Conservation (phyloP, 2,797 vertebrate genomes). For the Gobionotothen gibberifrons region DNA sequence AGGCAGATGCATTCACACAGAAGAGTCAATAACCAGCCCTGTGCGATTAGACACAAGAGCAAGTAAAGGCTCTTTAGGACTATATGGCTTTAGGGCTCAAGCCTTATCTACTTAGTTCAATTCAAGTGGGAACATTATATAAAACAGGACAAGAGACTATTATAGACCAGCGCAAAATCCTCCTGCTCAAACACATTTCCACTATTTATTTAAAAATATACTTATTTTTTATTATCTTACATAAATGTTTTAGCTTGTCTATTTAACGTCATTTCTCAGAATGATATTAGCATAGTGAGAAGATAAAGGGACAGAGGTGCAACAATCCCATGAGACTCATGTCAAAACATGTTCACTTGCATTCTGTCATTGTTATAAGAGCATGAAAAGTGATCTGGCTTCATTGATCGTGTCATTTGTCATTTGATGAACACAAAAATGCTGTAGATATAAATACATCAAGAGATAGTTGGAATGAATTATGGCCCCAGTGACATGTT, state of each 20-base stretch:
- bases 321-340: constrained; percentile 48
- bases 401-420: constrained; percentile 30
- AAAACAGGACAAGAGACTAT: neutral
- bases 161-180: neutral
- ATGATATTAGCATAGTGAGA: constrained; percentile 24
- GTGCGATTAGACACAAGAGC: constrained; percentile 61
- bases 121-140: constrained; percentile 25
- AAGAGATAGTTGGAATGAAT: constrained; percentile 69
- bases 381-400: constrained; percentile 14
- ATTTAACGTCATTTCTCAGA: constrained; percentile 33
- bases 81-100: constrained; percentile 29
- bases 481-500: constrained; percentile 53
- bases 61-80: constrained; percentile 50
- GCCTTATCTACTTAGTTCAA: constrained; percentile 8
- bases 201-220: constrained; percentile 7
- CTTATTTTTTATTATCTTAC: constrained; percentile 8
- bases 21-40: constrained; percentile 65
- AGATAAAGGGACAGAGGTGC: constrained; percentile 46
- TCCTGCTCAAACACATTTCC: constrained; percentile 19
- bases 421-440: constrained; percentile 30
- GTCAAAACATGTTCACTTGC: constrained; percentile 64
- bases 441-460: constrained; percentile 79
- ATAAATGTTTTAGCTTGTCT: constrained; percentile 30
- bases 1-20: constrained; percentile 70
- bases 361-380: constrained; percentile 43